A percentile compares a stretch with the other conserved stretches of the same genome.
Conservation (phyloP, 2,888 invertebrate species). For the Drosophila longiperda region DNA sequence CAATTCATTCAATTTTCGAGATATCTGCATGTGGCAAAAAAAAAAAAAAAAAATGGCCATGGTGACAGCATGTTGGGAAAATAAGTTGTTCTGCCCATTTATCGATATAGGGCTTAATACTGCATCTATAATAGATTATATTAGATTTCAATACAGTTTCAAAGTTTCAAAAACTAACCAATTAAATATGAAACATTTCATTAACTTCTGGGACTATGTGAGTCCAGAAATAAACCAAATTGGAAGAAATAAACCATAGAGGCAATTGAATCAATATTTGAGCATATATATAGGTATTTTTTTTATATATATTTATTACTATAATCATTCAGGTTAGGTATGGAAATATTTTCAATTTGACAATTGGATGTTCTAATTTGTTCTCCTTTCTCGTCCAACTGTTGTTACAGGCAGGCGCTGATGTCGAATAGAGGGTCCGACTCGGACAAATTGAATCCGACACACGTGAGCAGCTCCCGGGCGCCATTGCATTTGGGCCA, state of each 20-base stretch:
- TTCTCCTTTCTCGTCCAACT: constrained; percentile 81
- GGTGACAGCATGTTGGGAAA: neutral
- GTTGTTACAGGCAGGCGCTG: constrained; percentile 90
- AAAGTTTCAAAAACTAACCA: no score
- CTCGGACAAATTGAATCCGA: constrained; percentile 86
- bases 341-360: constrained; percentile 26
- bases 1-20: neutral
- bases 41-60: neutral
- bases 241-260: no score
- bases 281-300: neutral
- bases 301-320: no score
- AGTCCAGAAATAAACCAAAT: neutral
- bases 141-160: no score
- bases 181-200: no score
- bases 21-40: neutral
- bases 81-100: neutral
- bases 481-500: constrained; percentile 84
- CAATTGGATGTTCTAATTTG: constrained; percentile 85
- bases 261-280: neutral
- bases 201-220: neutral
- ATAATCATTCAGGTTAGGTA: neutral
- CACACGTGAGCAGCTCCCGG: constrained; percentile 86
- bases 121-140: no score
- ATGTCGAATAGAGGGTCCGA: constrained; percentile 85
- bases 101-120: neutral